These are phyloP conservation scores for Drosophila kikkawai DNA, from an alignment of 1,140 invertebrate species.

Conservation along the genomic window DNA sequence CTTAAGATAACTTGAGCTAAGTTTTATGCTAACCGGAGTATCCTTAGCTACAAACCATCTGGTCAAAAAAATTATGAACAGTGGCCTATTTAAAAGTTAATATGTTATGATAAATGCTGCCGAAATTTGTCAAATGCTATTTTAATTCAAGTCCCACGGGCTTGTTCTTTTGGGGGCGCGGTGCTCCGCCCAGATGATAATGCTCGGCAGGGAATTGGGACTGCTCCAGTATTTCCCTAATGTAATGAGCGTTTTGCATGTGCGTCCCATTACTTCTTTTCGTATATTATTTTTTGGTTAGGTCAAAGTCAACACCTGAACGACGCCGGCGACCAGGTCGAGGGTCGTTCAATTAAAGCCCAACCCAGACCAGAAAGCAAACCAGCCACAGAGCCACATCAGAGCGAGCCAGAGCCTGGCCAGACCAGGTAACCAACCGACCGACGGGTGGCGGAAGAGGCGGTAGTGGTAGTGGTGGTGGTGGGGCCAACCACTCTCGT, in stretches of 20 bases:
- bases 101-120: constrained; percentile 69
- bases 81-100: constrained; percentile 50
- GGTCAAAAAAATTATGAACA: neutral
- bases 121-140: constrained; percentile 76
- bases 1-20: neutral
- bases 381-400: constrained; percentile 34
- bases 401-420: constrained; percentile 14
- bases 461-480: neutral
- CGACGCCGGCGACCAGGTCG: constrained; percentile 38
- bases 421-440: constrained; percentile 14
- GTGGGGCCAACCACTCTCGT: constrained; percentile 37
- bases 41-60: neutral
- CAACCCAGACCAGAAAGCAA: constrained; percentile 41
- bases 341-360: constrained; percentile 72
- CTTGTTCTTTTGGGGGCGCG: constrained; percentile 47
- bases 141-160: constrained; percentile 68
- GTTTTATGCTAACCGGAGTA: neutral
- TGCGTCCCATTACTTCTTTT: constrained; percentile 33
- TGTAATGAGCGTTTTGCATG: constrained; percentile 80
- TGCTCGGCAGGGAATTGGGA: constrained; percentile 3
- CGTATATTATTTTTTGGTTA: constrained; percentile 48
- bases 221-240: constrained; percentile 46
- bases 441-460: neutral
- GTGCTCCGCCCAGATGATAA: constrained; percentile 36
- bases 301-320: constrained; percentile 74